Conservation (phyloP, 2,797 vertebrate genomes). For the Betta splendens region DNA sequence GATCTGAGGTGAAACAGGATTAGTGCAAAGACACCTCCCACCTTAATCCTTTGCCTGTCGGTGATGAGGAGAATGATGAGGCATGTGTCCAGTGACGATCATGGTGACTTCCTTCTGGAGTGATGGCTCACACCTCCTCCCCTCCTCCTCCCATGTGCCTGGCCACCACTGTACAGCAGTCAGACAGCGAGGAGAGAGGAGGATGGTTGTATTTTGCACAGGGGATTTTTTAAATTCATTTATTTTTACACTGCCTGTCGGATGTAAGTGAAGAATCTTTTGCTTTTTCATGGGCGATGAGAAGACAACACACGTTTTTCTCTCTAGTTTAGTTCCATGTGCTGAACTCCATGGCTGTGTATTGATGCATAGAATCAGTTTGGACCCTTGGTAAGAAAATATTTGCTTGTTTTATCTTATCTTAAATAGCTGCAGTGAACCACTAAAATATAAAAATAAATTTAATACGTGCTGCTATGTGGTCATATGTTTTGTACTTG, state of each 20-base stretch:
- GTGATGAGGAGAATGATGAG: constrained; percentile 19
- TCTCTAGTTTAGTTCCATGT: neutral
- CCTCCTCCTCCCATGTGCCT: constrained; percentile 1
- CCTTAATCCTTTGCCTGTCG: constrained; percentile 43
- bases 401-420: too few relatives aligned
- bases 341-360: constrained; percentile 3
- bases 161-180: neutral
- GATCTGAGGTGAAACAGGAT: constrained; percentile 65
- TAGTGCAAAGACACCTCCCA: constrained; percentile 66
- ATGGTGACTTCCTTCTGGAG: neutral
- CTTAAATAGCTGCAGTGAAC: too few relatives aligned
- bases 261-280: constrained; percentile 5
- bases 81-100: constrained; percentile 31
- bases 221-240: too few relatives aligned
- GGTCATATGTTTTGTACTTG: too few relatives aligned
- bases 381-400: constrained; percentile 58
- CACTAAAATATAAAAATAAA: too few relatives aligned
- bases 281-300: neutral
- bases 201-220: neutral
- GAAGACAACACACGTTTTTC: neutral
- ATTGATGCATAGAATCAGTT: constrained; percentile 34
- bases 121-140: neutral
- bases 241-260: neutral
- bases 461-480: too few relatives aligned
- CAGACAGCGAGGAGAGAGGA: neutral